Evolutionary conservation across 2,113 vertebrate species (phyloP), one percentile per base, ranked within the genome.

Genomic region (Paedocypris sp.): DNA sequence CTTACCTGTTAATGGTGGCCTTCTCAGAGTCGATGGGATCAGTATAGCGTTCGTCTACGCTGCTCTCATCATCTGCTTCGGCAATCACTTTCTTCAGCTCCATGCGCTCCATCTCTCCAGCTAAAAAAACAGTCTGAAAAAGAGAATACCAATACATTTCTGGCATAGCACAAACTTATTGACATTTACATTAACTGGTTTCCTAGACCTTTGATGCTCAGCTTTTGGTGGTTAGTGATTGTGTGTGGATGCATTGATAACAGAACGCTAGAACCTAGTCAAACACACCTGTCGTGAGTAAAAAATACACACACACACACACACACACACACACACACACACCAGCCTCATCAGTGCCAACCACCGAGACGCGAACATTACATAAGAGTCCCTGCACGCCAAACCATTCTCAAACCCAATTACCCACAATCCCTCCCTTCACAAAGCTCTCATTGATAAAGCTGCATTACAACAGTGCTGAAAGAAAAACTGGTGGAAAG

Each of bases 21-120:
- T 94, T 97, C 56, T 89, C 92, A 0, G 82, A 80, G 38, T 86
- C 86, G 0, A 73, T 80, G 23, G 84, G 71, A 28, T 82, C 80
- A 0, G 72, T 65, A 74, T 76, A 92, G 70, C 77, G 80, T n/a
- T 89, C 90, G 46, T 90, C 88, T 1, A 85, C 75, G 73, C 93
- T 93, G 15, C 93, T 94, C 79, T 94, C 91, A 1, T 89, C 86
- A 2, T 98, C 91, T 1, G 64, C 82, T 69, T 90, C 81, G 0
- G 79, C 90, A 81, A 83, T 84, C 77, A 97, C 89, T 80, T 88
- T 92, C 64, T 82, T 86, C 38, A 95, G 85, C 76, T 98, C 95
- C 88, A 96, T 80, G 10, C 87, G 87, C 73, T 96, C 91, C 89
- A 91, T 87, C 12, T 56, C 15, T 75, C 67, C 1, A 76, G 77